Evolutionary conservation across 2,797 vertebrate species (phyloP).

Genomic region (Syngnathus rostellatus): DNA sequence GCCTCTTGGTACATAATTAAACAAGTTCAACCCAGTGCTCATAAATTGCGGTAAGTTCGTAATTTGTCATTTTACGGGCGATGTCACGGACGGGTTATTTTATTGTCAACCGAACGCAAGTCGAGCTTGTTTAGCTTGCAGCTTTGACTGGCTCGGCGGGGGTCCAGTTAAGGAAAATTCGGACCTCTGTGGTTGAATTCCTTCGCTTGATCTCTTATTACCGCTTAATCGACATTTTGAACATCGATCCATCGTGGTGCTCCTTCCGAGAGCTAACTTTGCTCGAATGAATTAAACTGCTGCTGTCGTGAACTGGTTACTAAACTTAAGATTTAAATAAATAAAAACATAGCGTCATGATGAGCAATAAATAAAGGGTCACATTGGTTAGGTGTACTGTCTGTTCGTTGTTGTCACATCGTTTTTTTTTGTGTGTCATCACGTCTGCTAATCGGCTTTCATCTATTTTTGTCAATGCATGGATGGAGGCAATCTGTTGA

Average conservation of each 20-base stretch:
- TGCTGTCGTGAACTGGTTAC: conserved; percentile 18
- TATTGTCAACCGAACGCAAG: background rate
- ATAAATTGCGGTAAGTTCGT: conserved; percentile 30
- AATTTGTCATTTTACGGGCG: background rate
- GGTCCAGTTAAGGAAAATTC: conserved; percentile 13
- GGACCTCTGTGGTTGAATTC: background rate
- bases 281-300: background rate
- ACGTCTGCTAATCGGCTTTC: conserved; percentile 34
- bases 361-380: background rate
- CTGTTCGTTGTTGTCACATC: background rate
- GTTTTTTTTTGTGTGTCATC: conserved; percentile 6
- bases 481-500: conserved; percentile 2
- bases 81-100: background rate
- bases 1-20: conserved; percentile 23
- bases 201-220: background rate
- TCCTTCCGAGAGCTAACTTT: conserved; percentile 9
- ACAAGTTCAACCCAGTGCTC: conserved; percentile 7
- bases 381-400: background rate
- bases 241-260: background rate
- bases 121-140: background rate
- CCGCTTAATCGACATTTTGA: background rate
- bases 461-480: conserved; percentile 39
- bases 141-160: too few species aligned
- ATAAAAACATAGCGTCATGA: background rate
- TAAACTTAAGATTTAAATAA: background rate